Percentiles rank a stretch among this genome's conserved stretches.
phyloP scores from a whole-genome alignment of 2,797 vertebrate genomes.

The Psittacula derbiana region DNA sequence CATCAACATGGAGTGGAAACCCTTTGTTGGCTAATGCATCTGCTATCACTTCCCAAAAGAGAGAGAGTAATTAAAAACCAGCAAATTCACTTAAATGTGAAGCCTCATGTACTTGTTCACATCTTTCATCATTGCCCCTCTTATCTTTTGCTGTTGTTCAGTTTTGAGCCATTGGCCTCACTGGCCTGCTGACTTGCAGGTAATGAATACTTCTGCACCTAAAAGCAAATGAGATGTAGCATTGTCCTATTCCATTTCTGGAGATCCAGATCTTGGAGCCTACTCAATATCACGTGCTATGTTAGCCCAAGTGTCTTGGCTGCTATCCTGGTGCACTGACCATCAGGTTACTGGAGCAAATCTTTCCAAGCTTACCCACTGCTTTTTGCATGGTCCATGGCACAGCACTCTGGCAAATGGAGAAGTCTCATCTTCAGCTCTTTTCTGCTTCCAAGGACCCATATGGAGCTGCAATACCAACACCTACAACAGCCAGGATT shows the following conservation, averaged over 20 bases:
- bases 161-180: neutral
- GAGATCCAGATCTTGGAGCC: neutral
- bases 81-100: neutral
- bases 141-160: neutral
- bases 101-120: neutral
- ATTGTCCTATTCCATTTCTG: neutral
- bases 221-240: neutral
- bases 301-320: neutral
- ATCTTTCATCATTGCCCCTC: neutral
- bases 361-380: neutral
- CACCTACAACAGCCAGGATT: neutral
- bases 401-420: neutral
- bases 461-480: neutral
- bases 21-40: neutral
- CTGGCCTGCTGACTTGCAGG: neutral
- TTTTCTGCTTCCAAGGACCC: neutral
- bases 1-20: neutral
- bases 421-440: neutral
- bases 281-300: rapidly evolving
- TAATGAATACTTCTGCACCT: neutral
- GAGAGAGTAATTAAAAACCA: neutral
- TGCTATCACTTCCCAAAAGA: neutral
- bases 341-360: neutral
- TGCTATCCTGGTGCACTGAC: rapidly evolving
- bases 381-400: neutral